Evolutionary conservation across 2,888 invertebrate genomes (phyloP), one percentile per base, ranked within the genome.

Genomic region (Acleris cristana): DNA sequence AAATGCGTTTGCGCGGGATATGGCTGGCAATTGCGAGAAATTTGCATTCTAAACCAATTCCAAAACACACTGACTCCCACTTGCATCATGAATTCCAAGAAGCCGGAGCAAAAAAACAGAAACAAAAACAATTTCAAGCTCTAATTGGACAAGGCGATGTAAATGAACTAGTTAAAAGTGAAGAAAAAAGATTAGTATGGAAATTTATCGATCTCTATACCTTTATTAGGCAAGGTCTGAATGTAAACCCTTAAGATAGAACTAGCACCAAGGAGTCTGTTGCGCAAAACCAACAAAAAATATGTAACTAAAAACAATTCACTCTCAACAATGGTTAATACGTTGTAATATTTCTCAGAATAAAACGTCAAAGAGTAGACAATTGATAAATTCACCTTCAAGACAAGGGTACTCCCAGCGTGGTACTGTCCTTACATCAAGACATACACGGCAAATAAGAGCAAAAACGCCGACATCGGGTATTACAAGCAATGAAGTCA

Each of bases 21-120:
- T 68, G 55, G 64, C 30, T 44, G 49, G 45, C 52, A 55, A 61
- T 56, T 61, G 65, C 65, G 60, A 57, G 56, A 65, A 55, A 74
- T 74, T 75, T 77, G 69, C 74, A 77, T 76, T 71, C 65, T 54
- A 64, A 69, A 64, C 59, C 45, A 64, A 70, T 65, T 68, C 59
- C 64, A 65, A 63, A 58, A 64, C 61, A 49, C 64, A 69, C 70
- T 70, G 58, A 75, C 74, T 67, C 74, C 76, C 72, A 76, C 74
- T 12, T 51, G 58, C 34, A 59, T 56, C 51, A 57, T 56, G 56
- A 57, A 63, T 65, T 57, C 69, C 52, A 54, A 69, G 61, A 62
- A 69, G 55, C 45, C 34, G 23, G 34, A 34, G 30, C 21, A 48
- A 65, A 69, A 65, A 65, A 26, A 19, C 16, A 18, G 3, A 58